These are phyloP conservation scores for Andrena praecox DNA, from an alignment of 2,888 invertebrate species.

Conservation along the genomic window DNA sequence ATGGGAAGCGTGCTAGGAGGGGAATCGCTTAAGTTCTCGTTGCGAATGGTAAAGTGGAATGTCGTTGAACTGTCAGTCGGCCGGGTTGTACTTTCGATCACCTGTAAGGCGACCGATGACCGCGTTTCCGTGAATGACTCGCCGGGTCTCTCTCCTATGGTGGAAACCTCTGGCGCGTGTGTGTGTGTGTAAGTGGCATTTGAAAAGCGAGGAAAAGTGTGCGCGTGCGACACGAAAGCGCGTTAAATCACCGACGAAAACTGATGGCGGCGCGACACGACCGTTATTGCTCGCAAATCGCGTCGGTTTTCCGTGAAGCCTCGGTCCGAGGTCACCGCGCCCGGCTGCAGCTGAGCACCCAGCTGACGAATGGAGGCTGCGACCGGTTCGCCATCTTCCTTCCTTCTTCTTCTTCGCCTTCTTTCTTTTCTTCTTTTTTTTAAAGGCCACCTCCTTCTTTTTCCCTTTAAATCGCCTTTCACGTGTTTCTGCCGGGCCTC, in stretches of 20 bases:
- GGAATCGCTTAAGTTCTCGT: slow-evolving; percentile 21
- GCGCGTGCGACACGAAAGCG: slow-evolving; percentile 5
- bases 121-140: slow-evolving; percentile 45
- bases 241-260: slow-evolving; percentile 37
- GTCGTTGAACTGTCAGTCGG: slow-evolving; percentile 58
- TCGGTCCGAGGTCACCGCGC: slow-evolving; percentile 73
- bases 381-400: slow-evolving; percentile 74
- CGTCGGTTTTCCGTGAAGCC: slow-evolving; percentile 74
- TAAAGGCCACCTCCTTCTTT: slow-evolving; percentile 68
- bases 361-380: slow-evolving; percentile 81
- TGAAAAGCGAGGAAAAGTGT: slow-evolving; percentile 18
- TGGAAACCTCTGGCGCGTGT: not conserved
- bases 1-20: not conserved
- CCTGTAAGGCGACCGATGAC: slow-evolving; percentile 51
- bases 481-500: slow-evolving; percentile 71
- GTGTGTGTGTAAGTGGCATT: not conserved
- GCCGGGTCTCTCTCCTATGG: not conserved
- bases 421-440: slow-evolving; percentile 48
- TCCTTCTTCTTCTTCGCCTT: slow-evolving; percentile 32
- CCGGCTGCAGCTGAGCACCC: slow-evolving; percentile 81
- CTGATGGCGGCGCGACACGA: slow-evolving; percentile 32
- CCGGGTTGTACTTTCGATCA: slow-evolving; percentile 56
- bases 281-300: slow-evolving; percentile 72
- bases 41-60: slow-evolving; percentile 41
- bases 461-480: slow-evolving; percentile 76